Conservation (phyloP, 30 jellyfish, hydroid and myxozoan genomes). For the Aurelia sp. region DNA sequence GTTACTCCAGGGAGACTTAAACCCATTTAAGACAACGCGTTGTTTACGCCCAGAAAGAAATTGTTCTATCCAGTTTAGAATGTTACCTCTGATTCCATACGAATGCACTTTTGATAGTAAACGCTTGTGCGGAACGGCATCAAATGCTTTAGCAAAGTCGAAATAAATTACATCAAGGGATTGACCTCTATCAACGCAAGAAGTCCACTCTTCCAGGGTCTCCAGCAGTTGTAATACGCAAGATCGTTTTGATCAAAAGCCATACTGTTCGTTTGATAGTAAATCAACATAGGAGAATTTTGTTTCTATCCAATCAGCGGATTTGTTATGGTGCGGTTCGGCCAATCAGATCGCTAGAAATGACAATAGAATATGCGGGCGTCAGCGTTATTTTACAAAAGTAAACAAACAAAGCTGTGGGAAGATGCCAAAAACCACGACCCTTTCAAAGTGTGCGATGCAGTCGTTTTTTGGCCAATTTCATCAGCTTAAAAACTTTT, state of each 20-base stretch:
- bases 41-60: constrained; percentile 34
- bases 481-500: no score
- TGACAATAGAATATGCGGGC: no score
- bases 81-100: constrained; percentile 28
- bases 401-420: no score
- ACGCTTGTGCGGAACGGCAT: constrained; percentile 24
- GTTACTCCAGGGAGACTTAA: constrained; percentile 19
- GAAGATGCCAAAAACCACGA: no score
- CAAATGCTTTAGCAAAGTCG: constrained; percentile 40
- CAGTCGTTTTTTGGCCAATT: no score
- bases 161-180: constrained; percentile 14
- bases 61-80: constrained; percentile 16
- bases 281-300: no score
- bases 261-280: constrained; percentile 13
- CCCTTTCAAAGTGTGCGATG: no score
- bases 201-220: constrained; percentile 39
- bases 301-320: no score
- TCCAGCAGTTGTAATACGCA: constrained; percentile 28
- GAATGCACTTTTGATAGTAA: constrained; percentile 7
- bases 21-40: constrained; percentile 32
- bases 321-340: no score
- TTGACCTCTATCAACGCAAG: neutral
- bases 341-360: no score
- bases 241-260: constrained; percentile 13
- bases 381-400: no score